Evolutionary conservation across 2,888 invertebrate genomes (phyloP).

Genomic region (Atrina japonica): DNA sequence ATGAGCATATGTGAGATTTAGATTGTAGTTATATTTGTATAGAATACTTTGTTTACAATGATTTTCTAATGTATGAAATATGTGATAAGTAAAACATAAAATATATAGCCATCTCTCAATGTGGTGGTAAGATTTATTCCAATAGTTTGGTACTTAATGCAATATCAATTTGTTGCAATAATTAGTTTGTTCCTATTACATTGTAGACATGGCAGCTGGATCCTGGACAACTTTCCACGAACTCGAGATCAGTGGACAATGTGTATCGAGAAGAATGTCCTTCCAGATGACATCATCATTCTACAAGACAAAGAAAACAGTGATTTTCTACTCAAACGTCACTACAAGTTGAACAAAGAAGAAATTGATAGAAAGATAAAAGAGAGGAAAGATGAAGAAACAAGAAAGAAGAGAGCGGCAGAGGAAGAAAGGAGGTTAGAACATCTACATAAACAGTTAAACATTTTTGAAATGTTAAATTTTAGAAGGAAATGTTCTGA

Average conservation of each 20-base stretch:
- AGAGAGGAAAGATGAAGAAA: constrained; percentile 67
- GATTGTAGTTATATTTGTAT: too few relatives aligned
- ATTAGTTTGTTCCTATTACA: too few relatives aligned
- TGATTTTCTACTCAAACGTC: constrained; percentile 72
- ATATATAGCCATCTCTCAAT: too few relatives aligned
- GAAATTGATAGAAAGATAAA: constrained; percentile 70
- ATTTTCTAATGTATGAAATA: too few relatives aligned
- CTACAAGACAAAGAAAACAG: constrained; percentile 75
- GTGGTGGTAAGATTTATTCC: too few relatives aligned
- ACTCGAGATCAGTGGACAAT: constrained; percentile 79
- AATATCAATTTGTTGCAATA: too few relatives aligned
- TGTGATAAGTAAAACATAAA: too few relatives aligned
- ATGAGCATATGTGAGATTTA: too few relatives aligned
- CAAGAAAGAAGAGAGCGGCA: constrained; percentile 56
- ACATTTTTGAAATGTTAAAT: neutral
- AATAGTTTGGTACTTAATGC: too few relatives aligned
- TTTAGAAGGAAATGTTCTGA: neutral
- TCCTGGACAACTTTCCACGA: constrained; percentile 79
- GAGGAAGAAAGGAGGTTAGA: constrained; percentile 74
- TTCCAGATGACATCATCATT: constrained; percentile 79
- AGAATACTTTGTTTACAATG: too few relatives aligned
- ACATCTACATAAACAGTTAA: neutral
- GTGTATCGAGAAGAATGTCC: constrained; percentile 75
- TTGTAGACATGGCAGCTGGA: constrained; percentile 78
- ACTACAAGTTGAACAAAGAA: constrained; percentile 70